Evolutionary conservation across 2,797 vertebrate genomes (phyloP), one percentile per base, ranked within the genome.

Genomic region (Epinephelus malabaricus): DNA sequence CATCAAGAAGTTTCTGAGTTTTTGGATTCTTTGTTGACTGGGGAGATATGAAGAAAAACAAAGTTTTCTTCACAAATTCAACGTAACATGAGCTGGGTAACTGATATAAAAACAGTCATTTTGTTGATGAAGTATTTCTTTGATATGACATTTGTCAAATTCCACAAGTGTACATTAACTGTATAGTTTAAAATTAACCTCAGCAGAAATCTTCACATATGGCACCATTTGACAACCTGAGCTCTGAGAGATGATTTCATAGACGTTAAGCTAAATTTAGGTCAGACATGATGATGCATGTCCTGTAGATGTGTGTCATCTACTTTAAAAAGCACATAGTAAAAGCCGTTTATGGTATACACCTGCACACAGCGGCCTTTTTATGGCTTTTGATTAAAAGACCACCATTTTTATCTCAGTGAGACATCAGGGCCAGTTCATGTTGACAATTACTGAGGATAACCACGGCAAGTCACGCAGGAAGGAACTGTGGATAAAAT

Each of bases 341-440:
- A 75, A 81, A 86, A 81, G 71, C 40, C 71, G 75, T 85, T 89
- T 73, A 85, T 69, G 55, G 60, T 51, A 6, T 40, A 67, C 83
- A 90, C 82, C 85, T 89, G 68, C 78, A 77, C 64, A 21, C 56
- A 17, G 47, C 34, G 2, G 53, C 71, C 50, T 81, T 69, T 34
- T 34, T 34, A 34, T 34, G 17, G 60, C 70, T 30, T 71, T 84
- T 81, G 49, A 84, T 82, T 47, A 56, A 13, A 40, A 25, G 74
- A 77, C 69, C 69, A 46, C 59, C 25, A 8, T 7, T 60, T 43
- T 43, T 10, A 17, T 82, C 65, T 68, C 63, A 15, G 67, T 60
- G 30, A 75, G 55, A 73, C 73, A 49, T 51, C n/a, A 25, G 46
- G 54, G 25, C 13, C 50, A 30, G 49, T 19, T 71, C 68, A 62